Percentiles rank a stretch among this genome's conserved stretches.
Evolutionary conservation across 2,113 vertebrate genomes (phyloP).

Genomic region (Morphnarchus princeps): DNA sequence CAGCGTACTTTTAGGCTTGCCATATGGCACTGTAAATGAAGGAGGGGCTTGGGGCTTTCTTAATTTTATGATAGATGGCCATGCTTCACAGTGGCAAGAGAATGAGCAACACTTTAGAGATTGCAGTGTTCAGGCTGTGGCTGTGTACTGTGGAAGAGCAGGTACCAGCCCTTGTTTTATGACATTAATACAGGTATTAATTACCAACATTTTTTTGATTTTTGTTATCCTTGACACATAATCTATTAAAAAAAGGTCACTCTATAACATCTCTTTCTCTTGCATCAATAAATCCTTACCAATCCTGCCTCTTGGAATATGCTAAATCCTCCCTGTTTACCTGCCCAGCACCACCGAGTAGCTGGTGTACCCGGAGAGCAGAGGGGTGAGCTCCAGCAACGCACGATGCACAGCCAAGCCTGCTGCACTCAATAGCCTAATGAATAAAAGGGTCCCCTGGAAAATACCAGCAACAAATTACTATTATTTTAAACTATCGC

Average conservation of each 20-base stretch:
- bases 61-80: neutral
- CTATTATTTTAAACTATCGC: neutral
- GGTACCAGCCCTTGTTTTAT: neutral
- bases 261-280: rapidly evolving
- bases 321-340: neutral
- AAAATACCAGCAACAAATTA: neutral
- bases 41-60: neutral
- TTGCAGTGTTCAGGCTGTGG: neutral
- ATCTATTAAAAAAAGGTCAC: rapidly evolving
- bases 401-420: rapidly evolving
- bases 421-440: neutral
- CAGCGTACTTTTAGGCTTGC: neutral
- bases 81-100: neutral
- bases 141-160: neutral
- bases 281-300: neutral
- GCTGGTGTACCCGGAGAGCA: neutral
- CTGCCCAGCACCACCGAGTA: neutral
- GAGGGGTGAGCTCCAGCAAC: neutral
- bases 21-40: neutral
- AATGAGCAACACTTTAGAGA: neutral
- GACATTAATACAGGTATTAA: neutral
- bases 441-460: neutral
- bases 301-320: no score
- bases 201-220: neutral
- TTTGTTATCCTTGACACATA: no score